Percentiles rank a stretch among this genome's conserved stretches.
These are phyloP conservation scores for Lithophane leautieri DNA, from an alignment of 2,888 invertebrate genomes.

Conservation along the genomic window DNA sequence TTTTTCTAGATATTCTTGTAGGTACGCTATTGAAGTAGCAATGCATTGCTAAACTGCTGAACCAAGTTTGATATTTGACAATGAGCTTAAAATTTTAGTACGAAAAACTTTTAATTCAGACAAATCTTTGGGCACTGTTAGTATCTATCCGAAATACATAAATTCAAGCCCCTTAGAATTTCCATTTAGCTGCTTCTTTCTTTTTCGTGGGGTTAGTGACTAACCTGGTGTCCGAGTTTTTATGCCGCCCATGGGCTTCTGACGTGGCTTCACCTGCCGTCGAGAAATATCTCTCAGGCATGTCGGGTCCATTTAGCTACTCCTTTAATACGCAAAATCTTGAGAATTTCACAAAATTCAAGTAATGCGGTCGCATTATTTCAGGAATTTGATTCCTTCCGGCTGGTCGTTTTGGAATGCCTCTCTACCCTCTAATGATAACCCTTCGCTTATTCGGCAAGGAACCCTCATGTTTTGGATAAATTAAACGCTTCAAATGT, in stretches of 20 bases:
- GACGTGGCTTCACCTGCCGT: no score
- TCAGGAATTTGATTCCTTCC: slow-evolving; percentile 33
- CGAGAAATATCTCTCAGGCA: no score
- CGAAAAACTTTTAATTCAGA: no score
- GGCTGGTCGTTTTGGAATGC: slow-evolving; percentile 28
- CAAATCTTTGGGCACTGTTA: no score
- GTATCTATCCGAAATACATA: neutral
- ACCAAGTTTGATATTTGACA: no score
- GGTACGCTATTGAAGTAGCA: no score
- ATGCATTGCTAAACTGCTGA: no score
- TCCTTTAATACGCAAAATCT: neutral
- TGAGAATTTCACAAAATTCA: slow-evolving; percentile 26
- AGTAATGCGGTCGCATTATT: slow-evolving; percentile 32
- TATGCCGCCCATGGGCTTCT: no score
- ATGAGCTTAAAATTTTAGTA: neutral
- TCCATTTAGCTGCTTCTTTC: neutral
- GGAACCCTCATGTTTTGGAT: neutral
- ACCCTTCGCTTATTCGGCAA: neutral
- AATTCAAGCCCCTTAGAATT: neutral
- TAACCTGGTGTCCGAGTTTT: no score
- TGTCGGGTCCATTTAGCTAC: neutral
- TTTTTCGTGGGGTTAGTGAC: no score
- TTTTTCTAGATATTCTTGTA: no score
- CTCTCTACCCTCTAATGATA: neutral
- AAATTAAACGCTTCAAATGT: slow-evolving; percentile 20